These are phyloP conservation scores for Limnephilus marmoratus DNA, from an alignment of 2,888 invertebrate species.

Conservation along the genomic window DNA sequence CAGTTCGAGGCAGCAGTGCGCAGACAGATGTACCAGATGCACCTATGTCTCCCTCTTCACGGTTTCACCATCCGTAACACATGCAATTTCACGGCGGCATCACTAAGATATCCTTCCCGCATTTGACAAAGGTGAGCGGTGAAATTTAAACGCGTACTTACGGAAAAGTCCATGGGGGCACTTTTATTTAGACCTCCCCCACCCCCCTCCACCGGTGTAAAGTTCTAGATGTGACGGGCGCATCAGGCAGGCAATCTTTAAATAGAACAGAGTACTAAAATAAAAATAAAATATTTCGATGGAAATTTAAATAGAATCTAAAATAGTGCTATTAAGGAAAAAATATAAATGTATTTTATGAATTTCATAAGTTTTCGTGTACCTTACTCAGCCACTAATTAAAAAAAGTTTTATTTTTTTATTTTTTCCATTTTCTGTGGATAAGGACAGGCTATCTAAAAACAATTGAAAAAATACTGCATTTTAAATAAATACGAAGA, in stretches of 20 bases:
- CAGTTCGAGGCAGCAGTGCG: not conserved
- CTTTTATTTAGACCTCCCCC: slow-evolving; percentile 51
- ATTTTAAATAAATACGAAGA: too few relatives aligned
- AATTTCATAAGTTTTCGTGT: too few relatives aligned
- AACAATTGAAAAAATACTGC: too few relatives aligned
- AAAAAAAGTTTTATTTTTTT: too few relatives aligned
- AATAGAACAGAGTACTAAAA: not conserved
- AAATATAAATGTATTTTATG: too few relatives aligned
- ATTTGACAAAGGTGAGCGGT: slow-evolving; percentile 50
- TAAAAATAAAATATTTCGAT: not conserved
- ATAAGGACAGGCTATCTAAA: too few relatives aligned
- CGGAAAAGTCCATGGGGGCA: slow-evolving; percentile 25
- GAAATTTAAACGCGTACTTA: slow-evolving; percentile 57
- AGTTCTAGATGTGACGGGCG: slow-evolving; percentile 6
- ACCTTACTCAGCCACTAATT: too few relatives aligned
- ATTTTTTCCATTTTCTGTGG: too few relatives aligned
- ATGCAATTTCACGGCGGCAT: slow-evolving; percentile 56
- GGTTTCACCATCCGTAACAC: slow-evolving; percentile 33
- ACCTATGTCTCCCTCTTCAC: not conserved
- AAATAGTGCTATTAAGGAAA: too few relatives aligned
- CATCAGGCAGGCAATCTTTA: not conserved
- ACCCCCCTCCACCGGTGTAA: not conserved
- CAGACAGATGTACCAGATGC: not conserved
- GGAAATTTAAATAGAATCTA: too few relatives aligned
- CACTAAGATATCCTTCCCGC: slow-evolving; percentile 22